Conservation (phyloP, 2,888 invertebrate genomes). For the Sabatieria punctata region DNA sequence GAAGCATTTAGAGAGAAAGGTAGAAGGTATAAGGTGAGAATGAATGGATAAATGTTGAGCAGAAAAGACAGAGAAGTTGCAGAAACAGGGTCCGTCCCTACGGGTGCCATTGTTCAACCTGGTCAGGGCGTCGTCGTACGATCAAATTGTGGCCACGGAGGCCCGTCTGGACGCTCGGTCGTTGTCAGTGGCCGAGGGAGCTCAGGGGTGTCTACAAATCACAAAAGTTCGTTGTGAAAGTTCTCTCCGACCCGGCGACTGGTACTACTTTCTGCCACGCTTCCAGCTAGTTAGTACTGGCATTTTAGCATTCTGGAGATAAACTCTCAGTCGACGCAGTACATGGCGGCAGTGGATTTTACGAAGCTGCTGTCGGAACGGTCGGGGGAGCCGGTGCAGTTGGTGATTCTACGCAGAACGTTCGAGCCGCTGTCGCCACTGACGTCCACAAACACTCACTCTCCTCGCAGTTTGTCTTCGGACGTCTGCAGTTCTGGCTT, state of each 20-base stretch:
- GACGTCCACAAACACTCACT: too few relatives aligned
- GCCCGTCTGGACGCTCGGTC: background rate
- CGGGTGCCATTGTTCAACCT: background rate
- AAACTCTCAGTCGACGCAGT: background rate
- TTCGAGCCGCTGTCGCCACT: too few relatives aligned
- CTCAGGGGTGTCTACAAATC: background rate
- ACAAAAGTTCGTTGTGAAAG: background rate
- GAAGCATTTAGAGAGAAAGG: background rate
- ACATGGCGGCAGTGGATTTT: background rate
- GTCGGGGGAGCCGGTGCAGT: background rate
- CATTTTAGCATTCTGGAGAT: background rate
- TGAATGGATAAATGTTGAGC: too few relatives aligned
- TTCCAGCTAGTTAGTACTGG: too few relatives aligned
- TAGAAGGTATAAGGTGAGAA: too few relatives aligned
- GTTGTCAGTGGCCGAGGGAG: background rate
- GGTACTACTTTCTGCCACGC: background rate
- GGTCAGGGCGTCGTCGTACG: background rate
- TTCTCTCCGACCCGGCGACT: background rate
- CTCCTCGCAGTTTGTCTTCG: too few relatives aligned
- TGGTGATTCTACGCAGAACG: background rate
- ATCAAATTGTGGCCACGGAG: background rate
- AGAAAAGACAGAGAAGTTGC: too few relatives aligned
- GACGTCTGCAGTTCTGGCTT: too few relatives aligned
- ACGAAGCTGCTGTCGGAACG: background rate
- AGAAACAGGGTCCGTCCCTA: too few relatives aligned